Evolutionary conservation across 2,113 vertebrate species (phyloP).

Genomic region (Plestiodon gilberti): DNA sequence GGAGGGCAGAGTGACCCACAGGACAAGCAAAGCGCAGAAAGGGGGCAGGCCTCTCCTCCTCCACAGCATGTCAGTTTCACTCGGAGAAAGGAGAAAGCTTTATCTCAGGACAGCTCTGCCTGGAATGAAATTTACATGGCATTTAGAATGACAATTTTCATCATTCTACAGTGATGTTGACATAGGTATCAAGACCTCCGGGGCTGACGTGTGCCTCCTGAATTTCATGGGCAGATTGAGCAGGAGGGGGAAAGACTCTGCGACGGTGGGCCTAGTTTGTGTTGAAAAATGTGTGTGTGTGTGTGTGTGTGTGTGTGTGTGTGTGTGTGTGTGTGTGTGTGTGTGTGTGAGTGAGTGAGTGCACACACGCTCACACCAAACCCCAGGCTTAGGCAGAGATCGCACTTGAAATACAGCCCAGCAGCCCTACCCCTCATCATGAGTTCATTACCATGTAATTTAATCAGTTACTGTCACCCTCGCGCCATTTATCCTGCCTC

Average conservation of each 20-base stretch:
- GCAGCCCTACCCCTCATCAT: constrained; percentile 60
- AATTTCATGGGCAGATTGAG: not conserved
- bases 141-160: not conserved
- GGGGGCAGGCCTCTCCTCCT: not conserved
- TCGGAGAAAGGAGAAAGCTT: not conserved
- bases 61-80: not conserved
- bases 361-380: not conserved
- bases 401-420: constrained; percentile 47
- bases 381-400: constrained; percentile 48
- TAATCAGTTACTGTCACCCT: constrained; percentile 78
- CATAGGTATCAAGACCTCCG: not conserved
- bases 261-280: not conserved
- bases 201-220: too few species aligned
- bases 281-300: too few species aligned
- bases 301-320: not conserved
- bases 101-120: not conserved
- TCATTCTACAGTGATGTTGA: not conserved
- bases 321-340: not conserved
- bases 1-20: too few species aligned
- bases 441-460: constrained; percentile 78
- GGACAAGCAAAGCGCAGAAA: too few species aligned
- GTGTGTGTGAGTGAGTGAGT: too few species aligned
- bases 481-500: constrained; percentile 73
- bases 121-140: not conserved
- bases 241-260: not conserved